Evolutionary conservation across 1,140 invertebrate genomes (phyloP), one percentile per base, ranked within the genome.

Genomic region (Homarus americanus): DNA sequence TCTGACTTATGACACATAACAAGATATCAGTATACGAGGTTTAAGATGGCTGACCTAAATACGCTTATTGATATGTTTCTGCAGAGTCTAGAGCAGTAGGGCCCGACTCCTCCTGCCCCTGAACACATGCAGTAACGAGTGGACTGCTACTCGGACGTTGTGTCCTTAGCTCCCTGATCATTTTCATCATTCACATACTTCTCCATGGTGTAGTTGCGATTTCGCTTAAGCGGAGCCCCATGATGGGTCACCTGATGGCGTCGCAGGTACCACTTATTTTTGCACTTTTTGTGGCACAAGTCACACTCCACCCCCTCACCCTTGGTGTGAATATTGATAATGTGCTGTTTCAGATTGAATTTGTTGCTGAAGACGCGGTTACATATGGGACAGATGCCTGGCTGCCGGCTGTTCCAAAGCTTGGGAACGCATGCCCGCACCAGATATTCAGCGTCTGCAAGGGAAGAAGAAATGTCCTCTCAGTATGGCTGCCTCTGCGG

Each of bases 311-410:
- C 88, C 78, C 93, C 92, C 86, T 92, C 92, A 49, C 92, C 91
- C 80, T 92, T 91, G 79, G 93, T 93, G 92, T 93, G 93, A 88
- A 93, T 93, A 91, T 93, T 93, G 85, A 93, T 92, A 83, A 93
- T 93, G 92, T 93, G 93, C 92, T 93, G 93, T 92, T 93, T 93
- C 79, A 93, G 88, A 90, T 93, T 93, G 89, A 93, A 93, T 91
- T 93, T 93, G 92, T 93, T 93, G 88, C 92, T 93, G 92, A 93
- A 93, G 89, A 93, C 89, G 40, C 93, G 78, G 93, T 96, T 96
- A 95, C 96, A 97, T 95, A 96, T 96, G 94, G 95, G 96, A 95
- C 96, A 97, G 92, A 96, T 96, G 93, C 96, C 94, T 93, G 96
- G 96, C 94, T 96, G 96, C 94, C 96, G 95, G 94, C 95, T 96